Base-by-base conservation (phyloP, 2,797 vertebrate genomes). In the Melanotaenia pygmaea region DNA sequence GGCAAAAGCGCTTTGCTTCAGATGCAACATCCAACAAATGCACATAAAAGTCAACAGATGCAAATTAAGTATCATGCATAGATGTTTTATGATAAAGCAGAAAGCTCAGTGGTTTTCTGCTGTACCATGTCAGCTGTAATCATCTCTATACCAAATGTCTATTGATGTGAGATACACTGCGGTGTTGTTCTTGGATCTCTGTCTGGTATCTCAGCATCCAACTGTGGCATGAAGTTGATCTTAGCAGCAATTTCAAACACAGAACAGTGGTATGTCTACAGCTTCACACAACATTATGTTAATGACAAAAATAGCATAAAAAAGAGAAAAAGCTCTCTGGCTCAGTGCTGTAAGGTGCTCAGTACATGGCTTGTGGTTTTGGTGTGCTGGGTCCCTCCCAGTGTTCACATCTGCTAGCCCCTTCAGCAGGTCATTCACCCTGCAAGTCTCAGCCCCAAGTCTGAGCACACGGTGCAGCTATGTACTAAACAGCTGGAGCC, bases 1-100 rank as follows among this genome's bases (percentile, higher is more conserved):
- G 5, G 34, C 66, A 74, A 30, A 75, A 70, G 10, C 3, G 30
- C 9, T 58, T 60, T 76, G 26, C 26, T 60, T 77, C 18, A 62
- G 34, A 57, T 66, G 59, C 60, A 71, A 3, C 34, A 56, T 28
- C 37, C 24, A 65, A 73, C 5, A 66, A 53, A 61, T 18, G 9
- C 20, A 74, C 57, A 67, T 63, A 16, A 58, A 67, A 34, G 45
- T 14, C 12, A 78, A 47, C 38, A 66, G 58, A 75, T 69, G 67
- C 53, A 67, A 68, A 84, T 81, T 38, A 72, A 64, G 61, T 37
- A 35, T 75, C 86, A 88, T 87, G 86, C 88, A 91, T 72, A 77
- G 54, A 63, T 62, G 28, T 80, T 77, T 54, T 30, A 68, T 13
- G 20, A 66, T 24, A 32, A 59, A 74, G 72, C 10, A 65, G 32